Conservation (phyloP, 2,888 invertebrate species). For the Sepioteuthis lessoniana region DNA sequence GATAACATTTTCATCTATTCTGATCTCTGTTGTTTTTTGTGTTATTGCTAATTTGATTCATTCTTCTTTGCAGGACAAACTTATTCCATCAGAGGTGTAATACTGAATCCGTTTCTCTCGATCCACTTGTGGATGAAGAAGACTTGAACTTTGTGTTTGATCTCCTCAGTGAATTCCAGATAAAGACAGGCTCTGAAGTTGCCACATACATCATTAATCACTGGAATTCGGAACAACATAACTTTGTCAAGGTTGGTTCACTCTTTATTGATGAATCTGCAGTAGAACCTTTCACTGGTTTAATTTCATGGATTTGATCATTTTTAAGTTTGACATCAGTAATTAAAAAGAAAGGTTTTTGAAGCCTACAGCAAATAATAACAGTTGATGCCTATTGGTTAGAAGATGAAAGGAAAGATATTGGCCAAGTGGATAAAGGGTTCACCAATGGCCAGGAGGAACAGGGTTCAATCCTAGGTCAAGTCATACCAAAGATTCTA, state of each 20-base stretch:
- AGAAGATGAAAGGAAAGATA: too few species aligned
- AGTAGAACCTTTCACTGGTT: too few species aligned
- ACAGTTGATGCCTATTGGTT: too few species aligned
- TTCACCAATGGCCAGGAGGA: too few species aligned
- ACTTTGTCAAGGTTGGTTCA: slow-evolving; percentile 87
- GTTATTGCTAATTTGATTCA: neutral
- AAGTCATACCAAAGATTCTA: too few species aligned
- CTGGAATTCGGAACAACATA: slow-evolving; percentile 85
- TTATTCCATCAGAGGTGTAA: slow-evolving; percentile 82
- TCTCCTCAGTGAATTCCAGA: slow-evolving; percentile 87
- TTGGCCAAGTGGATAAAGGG: too few species aligned
- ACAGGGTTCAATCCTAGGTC: too few species aligned
- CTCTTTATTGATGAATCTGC: neutral
- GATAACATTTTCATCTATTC: neutral
- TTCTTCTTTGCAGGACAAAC: slow-evolving; percentile 78
- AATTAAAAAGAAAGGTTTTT: too few species aligned
- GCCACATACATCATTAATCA: slow-evolving; percentile 85
- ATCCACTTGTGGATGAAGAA: slow-evolving; percentile 84
- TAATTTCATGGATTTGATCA: too few species aligned
- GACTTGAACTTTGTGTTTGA: slow-evolving; percentile 86
- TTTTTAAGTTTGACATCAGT: too few species aligned
- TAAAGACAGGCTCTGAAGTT: slow-evolving; percentile 90
- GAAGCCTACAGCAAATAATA: too few species aligned
- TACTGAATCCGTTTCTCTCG: slow-evolving; percentile 93
- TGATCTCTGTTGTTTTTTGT: neutral